Conservation (phyloP, 2,113 vertebrate genomes). For the Nycticorax nycticorax region DNA sequence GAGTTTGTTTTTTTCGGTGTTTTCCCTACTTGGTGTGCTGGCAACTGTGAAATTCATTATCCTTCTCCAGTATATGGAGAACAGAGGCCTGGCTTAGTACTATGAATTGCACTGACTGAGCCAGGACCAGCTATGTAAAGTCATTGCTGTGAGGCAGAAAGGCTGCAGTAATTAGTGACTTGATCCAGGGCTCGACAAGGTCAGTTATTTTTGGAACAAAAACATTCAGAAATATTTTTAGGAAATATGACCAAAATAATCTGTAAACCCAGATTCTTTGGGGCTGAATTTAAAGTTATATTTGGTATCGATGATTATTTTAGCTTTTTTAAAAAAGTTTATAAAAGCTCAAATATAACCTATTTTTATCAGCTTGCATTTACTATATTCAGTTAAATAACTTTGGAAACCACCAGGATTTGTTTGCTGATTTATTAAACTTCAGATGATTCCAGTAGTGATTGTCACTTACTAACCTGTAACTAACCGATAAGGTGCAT, state of each 20-base stretch:
- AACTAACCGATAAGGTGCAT: not conserved
- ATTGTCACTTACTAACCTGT: not conserved
- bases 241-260: not conserved
- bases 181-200: constrained; percentile 7
- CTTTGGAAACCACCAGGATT: not conserved
- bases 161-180: constrained; percentile 39
- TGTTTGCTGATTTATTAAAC: not conserved
- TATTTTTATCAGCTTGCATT: not conserved
- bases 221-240: constrained; percentile 9
- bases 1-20: not conserved
- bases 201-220: constrained; percentile 40
- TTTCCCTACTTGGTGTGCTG: not conserved
- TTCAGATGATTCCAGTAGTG: not conserved
- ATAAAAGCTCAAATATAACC: not conserved
- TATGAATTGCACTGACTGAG: not conserved
- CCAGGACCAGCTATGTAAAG: not conserved
- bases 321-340: not conserved
- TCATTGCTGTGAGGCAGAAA: constrained; percentile 12
- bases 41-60: not conserved
- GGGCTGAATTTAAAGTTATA: not conserved
- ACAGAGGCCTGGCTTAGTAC: not conserved
- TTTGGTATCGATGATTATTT: not conserved
- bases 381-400: not conserved
- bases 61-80: not conserved
- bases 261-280: not conserved